These are phyloP conservation scores for Dinoponera quadriceps DNA, from an alignment of 1,140 invertebrate species.

Conservation along the genomic window DNA sequence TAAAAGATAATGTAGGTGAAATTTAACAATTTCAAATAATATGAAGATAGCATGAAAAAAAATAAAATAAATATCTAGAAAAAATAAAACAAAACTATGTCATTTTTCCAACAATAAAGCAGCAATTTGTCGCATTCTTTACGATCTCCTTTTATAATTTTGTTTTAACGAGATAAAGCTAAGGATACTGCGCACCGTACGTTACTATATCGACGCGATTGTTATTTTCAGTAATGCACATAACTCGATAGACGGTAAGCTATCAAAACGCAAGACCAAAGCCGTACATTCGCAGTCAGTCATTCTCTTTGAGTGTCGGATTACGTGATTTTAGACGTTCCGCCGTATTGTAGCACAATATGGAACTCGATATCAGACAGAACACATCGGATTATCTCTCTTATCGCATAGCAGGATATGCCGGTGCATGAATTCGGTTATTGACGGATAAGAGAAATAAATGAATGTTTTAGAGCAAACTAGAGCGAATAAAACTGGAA, in stretches of 20 bases:
- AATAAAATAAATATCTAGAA: background rate
- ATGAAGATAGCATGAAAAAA: background rate
- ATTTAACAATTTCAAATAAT: background rate
- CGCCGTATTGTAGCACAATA: background rate
- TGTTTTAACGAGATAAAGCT: background rate
- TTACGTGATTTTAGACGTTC: conserved; percentile 13
- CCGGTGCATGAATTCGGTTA: background rate
- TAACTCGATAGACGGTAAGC: background rate
- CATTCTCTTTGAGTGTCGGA: conserved; percentile 26
- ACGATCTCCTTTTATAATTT: background rate
- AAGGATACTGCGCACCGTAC: background rate
- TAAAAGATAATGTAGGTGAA: background rate
- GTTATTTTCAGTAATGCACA: background rate
- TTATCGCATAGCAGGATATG: conserved; percentile 2
- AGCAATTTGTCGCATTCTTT: background rate
- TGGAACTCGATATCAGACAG: background rate
- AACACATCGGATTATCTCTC: background rate
- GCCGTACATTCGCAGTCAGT: background rate
- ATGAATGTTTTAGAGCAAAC: background rate
- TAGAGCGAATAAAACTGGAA: background rate
- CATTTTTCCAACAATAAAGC: no score
- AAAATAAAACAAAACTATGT: no score
- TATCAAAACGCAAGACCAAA: background rate
- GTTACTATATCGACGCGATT: background rate
- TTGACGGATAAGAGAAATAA: background rate